Conservation (phyloP, 2,113 vertebrate genomes). For the Etheostoma cragini region DNA sequence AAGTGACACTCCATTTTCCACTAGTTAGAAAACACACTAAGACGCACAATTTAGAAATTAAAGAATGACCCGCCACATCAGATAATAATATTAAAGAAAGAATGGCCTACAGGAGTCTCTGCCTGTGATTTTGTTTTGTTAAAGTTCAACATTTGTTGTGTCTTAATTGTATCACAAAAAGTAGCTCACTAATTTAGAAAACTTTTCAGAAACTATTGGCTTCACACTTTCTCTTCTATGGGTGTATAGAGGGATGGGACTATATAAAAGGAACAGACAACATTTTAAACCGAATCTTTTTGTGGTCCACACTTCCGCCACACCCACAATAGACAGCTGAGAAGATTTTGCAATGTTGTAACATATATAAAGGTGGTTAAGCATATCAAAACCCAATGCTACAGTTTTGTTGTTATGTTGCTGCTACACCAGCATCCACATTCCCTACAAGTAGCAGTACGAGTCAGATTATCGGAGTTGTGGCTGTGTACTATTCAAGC, state of each 20-base stretch:
- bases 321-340: neutral
- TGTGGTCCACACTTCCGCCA: neutral
- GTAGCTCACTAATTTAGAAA: neutral
- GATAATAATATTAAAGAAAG: neutral
- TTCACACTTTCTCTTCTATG: neutral
- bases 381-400: neutral
- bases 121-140: neutral
- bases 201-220: conserved; percentile 8
- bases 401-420: neutral
- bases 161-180: conserved; percentile 3
- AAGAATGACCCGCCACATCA: neutral
- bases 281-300: neutral
- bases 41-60: neutral
- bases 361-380: neutral
- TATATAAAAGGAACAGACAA: neutral
- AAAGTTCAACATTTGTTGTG: conserved; percentile 2
- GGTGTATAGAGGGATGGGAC: neutral
- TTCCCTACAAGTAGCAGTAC: neutral
- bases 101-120: neutral
- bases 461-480: neutral
- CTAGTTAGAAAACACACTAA: neutral
- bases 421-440: neutral
- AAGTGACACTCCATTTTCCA: neutral
- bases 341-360: neutral
- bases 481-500: neutral